phyloP scores from a whole-genome alignment of 2,113 vertebrate species.

The Heterotis niloticus region DNA sequence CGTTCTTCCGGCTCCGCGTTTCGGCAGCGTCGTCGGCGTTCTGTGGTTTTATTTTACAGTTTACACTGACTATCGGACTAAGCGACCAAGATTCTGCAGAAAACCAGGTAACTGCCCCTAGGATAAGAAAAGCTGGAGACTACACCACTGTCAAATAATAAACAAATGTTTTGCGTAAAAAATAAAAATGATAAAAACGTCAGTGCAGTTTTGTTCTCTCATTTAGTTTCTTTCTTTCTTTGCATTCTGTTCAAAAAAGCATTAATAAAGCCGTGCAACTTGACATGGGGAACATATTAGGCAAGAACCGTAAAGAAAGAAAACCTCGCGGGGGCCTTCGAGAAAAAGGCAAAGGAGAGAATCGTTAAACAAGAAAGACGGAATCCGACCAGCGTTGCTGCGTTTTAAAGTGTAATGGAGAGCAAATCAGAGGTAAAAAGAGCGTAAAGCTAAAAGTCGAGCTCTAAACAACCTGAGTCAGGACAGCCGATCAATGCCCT shows the following conservation, averaged over 20 bases:
- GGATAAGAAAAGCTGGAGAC: too few species aligned
- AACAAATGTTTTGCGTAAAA: too few species aligned
- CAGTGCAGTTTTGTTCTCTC: neutral
- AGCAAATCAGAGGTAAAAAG: constrained; percentile 32
- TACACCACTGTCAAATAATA: too few species aligned
- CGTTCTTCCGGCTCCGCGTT: too few species aligned
- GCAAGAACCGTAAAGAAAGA: neutral
- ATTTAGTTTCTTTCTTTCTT: neutral
- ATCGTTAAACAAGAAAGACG: constrained; percentile 18
- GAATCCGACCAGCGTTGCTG: constrained; percentile 18
- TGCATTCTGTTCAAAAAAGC: neutral
- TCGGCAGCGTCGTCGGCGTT: too few species aligned
- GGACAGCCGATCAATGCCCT: constrained; percentile 25
- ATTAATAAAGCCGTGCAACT: neutral
- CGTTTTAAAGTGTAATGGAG: constrained; percentile 31
- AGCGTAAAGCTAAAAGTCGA: constrained; percentile 11
- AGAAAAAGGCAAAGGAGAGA: constrained; percentile 5
- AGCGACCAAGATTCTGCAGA: too few species aligned
- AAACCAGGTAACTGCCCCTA: too few species aligned
- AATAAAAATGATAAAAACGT: neutral
- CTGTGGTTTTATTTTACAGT: too few species aligned
- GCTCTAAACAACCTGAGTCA: constrained; percentile 26
- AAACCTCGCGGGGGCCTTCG: neutral
- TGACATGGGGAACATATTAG: constrained; percentile 17
- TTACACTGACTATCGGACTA: too few species aligned